Conservation (phyloP, 2,888 invertebrate genomes). For the Apamea epomidion region DNA sequence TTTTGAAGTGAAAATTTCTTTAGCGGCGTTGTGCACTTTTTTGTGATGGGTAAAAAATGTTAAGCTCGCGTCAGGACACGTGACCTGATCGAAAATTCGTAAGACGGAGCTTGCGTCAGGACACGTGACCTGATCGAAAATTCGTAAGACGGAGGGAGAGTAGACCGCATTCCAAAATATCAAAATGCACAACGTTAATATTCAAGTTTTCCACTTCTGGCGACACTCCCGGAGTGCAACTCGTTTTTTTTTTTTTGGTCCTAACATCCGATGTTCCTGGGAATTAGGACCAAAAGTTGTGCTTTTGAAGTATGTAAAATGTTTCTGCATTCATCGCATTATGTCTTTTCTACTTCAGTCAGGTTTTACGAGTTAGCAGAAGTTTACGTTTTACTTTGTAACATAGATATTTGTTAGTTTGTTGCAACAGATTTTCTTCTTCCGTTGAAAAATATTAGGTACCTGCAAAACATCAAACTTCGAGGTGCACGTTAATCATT, state of each 20-base stretch:
- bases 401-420: conserved; percentile 21
- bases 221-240: too few species aligned
- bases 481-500: background rate
- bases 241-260: conserved; percentile 12
- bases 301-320: conserved; percentile 8
- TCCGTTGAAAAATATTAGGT: background rate
- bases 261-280: background rate
- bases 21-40: too few species aligned
- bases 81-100: too few species aligned
- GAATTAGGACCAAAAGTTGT: background rate
- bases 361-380: conserved; percentile 21
- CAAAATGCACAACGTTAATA: too few species aligned
- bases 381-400: conserved; percentile 48
- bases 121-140: too few species aligned
- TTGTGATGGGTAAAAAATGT: too few species aligned
- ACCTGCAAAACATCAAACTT: background rate
- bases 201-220: too few species aligned
- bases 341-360: conserved; percentile 27
- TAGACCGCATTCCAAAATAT: too few species aligned
- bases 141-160: too few species aligned
- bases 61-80: too few species aligned
- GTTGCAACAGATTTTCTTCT: conserved; percentile 18
- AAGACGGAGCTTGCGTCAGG: too few species aligned
- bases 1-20: too few species aligned
- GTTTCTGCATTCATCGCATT: background rate